Evolutionary conservation across 2,797 vertebrate species (phyloP).

Genomic region (Hapalemur alaotrensis): DNA sequence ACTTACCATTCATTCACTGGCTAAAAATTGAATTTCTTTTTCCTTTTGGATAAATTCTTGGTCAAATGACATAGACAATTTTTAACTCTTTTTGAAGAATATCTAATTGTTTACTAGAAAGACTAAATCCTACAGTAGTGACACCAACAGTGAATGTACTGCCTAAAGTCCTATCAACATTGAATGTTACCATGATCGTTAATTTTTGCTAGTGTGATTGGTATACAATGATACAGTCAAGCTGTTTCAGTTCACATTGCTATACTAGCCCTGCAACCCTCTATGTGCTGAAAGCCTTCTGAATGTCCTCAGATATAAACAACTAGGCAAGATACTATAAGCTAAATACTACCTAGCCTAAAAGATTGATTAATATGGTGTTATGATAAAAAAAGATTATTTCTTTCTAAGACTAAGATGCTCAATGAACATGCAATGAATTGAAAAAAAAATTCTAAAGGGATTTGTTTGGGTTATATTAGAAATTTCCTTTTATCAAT

Average conservation of each 20-base stretch:
- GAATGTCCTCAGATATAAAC: slow-evolving; percentile 1
- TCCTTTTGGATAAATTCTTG: slow-evolving; percentile 27
- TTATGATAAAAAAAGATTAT: slow-evolving; percentile 22
- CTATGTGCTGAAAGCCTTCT: neutral
- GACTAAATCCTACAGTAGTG: neutral
- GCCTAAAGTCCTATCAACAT: neutral
- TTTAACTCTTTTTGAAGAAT: neutral
- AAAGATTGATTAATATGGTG: slow-evolving; percentile 2
- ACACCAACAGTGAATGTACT: neutral
- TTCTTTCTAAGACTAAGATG: slow-evolving; percentile 4
- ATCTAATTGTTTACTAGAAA: slow-evolving; percentile 26
- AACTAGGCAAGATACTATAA: neutral
- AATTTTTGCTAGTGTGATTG: slow-evolving; percentile 23
- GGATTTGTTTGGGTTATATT: neutral
- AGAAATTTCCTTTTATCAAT: slow-evolving; percentile 61
- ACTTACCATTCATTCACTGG: neutral
- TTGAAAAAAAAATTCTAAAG: neutral
- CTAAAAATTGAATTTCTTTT: neutral
- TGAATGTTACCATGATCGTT: neutral
- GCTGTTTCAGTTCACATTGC: neutral
- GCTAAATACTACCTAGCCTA: neutral
- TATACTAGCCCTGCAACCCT: neutral
- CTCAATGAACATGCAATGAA: neutral
- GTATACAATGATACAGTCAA: neutral
- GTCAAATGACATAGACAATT: neutral